These are phyloP conservation scores for Melitaea athalia DNA, from an alignment of 2,888 invertebrate species.

Conservation along the genomic window DNA sequence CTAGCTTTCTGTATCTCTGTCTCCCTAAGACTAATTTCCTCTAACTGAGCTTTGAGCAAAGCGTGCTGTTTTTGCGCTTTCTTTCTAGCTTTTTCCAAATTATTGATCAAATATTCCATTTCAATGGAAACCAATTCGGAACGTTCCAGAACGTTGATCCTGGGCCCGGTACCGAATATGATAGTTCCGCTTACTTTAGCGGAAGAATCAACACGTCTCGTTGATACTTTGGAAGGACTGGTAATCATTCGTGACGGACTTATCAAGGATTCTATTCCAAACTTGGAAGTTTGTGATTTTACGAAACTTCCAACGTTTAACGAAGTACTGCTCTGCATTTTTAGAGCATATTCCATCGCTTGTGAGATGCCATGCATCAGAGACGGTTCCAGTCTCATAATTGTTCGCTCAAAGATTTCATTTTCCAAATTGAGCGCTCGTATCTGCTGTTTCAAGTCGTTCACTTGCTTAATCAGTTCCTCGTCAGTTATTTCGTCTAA, in stretches of 20 bases:
- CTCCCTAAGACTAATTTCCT: conserved; percentile 80
- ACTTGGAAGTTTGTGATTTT: conserved; percentile 59
- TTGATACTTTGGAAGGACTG: conserved; percentile 54
- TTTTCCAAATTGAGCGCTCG: conserved; percentile 72
- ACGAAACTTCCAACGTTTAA: conserved; percentile 56
- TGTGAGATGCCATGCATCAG: conserved; percentile 73
- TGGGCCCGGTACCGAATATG: conserved; percentile 60
- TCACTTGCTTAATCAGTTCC: conserved; percentile 63
- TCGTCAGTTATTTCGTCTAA: conserved; percentile 59
- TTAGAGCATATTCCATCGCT: conserved; percentile 66
- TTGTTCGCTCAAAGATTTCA: conserved; percentile 75
- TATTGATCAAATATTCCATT: conserved; percentile 68
- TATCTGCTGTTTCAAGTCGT: conserved; percentile 58
- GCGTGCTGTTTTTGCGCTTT: conserved; percentile 65
- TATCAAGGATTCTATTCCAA: conserved; percentile 51
- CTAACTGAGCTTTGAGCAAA: conserved; percentile 74
- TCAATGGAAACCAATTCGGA: conserved; percentile 77
- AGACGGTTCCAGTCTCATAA: conserved; percentile 70
- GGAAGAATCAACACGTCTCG: conserved; percentile 63
- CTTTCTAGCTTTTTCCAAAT: conserved; percentile 55
- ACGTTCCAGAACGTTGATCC: conserved; percentile 77
- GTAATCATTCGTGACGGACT: conserved; percentile 57
- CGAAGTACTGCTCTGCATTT: conserved; percentile 55
- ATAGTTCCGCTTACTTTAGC: conserved; percentile 63
- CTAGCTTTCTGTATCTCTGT: conserved; percentile 74